Evolutionary conservation across 2,888 invertebrate genomes (phyloP).

Genomic region (Lasioglossum villosulum): DNA sequence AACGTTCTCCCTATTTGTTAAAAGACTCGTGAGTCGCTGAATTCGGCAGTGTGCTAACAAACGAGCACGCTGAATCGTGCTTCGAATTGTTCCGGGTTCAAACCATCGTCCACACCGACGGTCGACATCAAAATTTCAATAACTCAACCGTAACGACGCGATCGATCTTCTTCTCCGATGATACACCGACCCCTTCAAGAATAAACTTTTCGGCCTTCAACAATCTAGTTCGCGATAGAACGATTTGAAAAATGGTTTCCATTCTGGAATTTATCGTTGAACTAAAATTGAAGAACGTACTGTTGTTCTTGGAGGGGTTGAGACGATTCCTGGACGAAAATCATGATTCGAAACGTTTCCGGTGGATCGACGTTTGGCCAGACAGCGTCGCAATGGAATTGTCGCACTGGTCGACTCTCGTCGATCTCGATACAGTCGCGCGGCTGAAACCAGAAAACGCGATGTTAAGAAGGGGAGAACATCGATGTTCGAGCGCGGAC

Average conservation of each 20-base stretch:
- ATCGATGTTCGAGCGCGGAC: conserved; percentile 42
- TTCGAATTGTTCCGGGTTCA: background rate
- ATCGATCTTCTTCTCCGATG: background rate
- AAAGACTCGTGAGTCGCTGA: background rate
- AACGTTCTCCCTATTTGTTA: background rate
- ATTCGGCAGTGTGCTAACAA: background rate
- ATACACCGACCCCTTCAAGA: background rate
- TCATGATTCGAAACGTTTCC: background rate
- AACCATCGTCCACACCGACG: background rate
- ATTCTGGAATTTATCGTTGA: background rate
- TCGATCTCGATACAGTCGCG: conserved; percentile 8
- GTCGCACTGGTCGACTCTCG: background rate
- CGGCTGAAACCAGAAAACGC: conserved; percentile 9
- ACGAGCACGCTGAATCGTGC: background rate
- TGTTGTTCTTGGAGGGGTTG: background rate
- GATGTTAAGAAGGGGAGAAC: conserved; percentile 5
- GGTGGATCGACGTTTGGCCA: conserved; percentile 13
- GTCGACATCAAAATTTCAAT: background rate
- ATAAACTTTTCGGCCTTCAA: background rate
- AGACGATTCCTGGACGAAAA: background rate
- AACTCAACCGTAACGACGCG: background rate
- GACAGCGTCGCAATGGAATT: background rate
- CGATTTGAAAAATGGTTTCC: background rate
- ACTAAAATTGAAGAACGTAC: background rate
- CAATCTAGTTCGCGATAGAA: background rate